Conservation (phyloP, 1,140 invertebrate genomes). For the Belonocnema kinseyi region DNA sequence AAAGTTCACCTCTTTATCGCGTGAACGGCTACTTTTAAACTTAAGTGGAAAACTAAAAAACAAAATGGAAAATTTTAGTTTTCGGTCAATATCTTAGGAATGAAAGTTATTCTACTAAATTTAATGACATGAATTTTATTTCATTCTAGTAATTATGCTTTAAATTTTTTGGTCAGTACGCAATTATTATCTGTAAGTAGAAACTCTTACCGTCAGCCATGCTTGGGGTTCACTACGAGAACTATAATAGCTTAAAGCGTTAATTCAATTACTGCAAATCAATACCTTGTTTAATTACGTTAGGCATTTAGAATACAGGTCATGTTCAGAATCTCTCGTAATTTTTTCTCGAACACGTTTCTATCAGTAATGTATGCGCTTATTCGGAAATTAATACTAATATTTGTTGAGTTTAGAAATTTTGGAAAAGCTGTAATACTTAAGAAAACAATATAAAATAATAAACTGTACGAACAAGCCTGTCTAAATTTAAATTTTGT, state of each 20-base stretch:
- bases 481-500: too few species aligned
- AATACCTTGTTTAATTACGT: slow-evolving; percentile 54
- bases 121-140: slow-evolving; percentile 1
- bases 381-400: too few species aligned
- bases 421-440: too few species aligned
- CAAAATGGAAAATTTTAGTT: background rate
- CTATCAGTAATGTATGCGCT: too few species aligned
- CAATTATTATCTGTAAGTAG: slow-evolving; percentile 27
- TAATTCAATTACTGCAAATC: slow-evolving; percentile 54
- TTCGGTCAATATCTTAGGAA: slow-evolving; percentile 26
- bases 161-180: background rate
- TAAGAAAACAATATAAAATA: too few species aligned
- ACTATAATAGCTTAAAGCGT: slow-evolving; percentile 38
- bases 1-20: too few species aligned
- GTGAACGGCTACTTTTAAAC: too few species aligned
- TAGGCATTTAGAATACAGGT: slow-evolving; percentile 1
- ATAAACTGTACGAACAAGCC: too few species aligned
- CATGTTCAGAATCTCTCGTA: slow-evolving; percentile 1
- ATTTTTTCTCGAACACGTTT: too few species aligned
- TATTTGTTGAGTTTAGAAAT: too few species aligned
- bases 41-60: too few species aligned
- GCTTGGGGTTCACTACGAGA: slow-evolving; percentile 46
- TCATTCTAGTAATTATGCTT: background rate
- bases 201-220: slow-evolving; percentile 55
- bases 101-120: background rate